These are phyloP conservation scores for Lamellibrachia satsuma DNA, from an alignment of 2,888 invertebrate genomes.

Conservation along the genomic window DNA sequence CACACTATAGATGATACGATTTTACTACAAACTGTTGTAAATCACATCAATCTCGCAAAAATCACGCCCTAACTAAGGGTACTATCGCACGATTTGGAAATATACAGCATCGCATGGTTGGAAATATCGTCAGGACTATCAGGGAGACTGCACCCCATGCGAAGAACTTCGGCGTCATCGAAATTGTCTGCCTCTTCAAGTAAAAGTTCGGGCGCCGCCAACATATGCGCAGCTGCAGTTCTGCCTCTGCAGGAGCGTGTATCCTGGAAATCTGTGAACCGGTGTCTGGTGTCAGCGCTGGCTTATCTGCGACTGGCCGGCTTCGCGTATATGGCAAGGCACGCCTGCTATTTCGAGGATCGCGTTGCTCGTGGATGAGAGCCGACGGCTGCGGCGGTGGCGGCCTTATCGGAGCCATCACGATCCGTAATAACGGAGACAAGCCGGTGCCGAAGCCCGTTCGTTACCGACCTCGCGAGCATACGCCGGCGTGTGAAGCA, in stretches of 20 bases:
- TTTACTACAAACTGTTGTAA: neutral
- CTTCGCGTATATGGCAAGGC: neutral
- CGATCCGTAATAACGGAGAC: neutral
- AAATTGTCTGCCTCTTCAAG: neutral
- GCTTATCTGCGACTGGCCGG: neutral
- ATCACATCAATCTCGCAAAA: neutral
- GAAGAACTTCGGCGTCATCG: neutral
- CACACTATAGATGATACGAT: neutral
- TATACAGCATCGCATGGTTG: neutral
- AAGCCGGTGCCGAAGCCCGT: neutral
- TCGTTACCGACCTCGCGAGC: neutral
- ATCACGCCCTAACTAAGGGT: neutral
- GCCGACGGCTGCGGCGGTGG: neutral
- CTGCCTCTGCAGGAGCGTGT: neutral
- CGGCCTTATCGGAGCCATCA: neutral
- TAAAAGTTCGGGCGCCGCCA: neutral
- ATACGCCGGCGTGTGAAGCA: neutral
- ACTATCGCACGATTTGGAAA: neutral
- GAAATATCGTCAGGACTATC: neutral
- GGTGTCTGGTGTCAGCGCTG: neutral
- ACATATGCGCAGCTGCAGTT: neutral
- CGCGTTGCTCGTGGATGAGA: neutral
- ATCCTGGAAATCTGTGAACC: slow-evolving; percentile 4
- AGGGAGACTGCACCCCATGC: neutral
- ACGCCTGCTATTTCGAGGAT: neutral